These are phyloP conservation scores for Phrynosoma blainvillii DNA, from an alignment of 2,113 vertebrate genomes.

Conservation along the genomic window DNA sequence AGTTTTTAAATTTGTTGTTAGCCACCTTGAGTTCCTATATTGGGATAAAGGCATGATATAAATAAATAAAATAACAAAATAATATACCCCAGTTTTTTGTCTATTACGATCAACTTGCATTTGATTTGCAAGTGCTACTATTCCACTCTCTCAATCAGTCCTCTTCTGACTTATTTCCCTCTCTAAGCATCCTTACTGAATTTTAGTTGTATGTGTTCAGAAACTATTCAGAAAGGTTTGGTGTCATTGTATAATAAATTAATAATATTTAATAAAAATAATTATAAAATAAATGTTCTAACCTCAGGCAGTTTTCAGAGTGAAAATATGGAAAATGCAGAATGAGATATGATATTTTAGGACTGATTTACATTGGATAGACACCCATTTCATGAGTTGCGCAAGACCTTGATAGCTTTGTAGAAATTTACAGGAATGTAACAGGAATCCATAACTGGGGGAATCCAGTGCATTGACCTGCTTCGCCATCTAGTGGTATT, in stretches of 20 bases:
- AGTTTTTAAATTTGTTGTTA: too few species aligned
- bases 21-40: too few species aligned
- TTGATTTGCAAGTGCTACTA: background rate
- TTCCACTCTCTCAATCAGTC: background rate
- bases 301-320: background rate
- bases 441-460: background rate
- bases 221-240: background rate
- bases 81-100: too few species aligned
- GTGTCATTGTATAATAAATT: background rate
- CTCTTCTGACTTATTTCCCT: background rate
- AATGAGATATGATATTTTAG: background rate
- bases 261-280: background rate
- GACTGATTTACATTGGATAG: background rate
- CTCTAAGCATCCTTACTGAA: too few species aligned
- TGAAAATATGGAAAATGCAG: background rate
- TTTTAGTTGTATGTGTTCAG: background rate
- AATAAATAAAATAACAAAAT: too few species aligned
- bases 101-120: background rate
- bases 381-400: slow-evolving; percentile 15
- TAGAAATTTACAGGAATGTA: slow-evolving; percentile 64
- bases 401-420: slow-evolving; percentile 13
- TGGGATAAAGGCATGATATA: too few species aligned
- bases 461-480: slow-evolving; percentile 6
- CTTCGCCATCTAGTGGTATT: slow-evolving; percentile 58
- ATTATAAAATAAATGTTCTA: background rate